Evolutionary conservation across 2,113 vertebrate genomes (phyloP), one percentile per base, ranked within the genome.

Genomic region (Callaeas wilsoni): DNA sequence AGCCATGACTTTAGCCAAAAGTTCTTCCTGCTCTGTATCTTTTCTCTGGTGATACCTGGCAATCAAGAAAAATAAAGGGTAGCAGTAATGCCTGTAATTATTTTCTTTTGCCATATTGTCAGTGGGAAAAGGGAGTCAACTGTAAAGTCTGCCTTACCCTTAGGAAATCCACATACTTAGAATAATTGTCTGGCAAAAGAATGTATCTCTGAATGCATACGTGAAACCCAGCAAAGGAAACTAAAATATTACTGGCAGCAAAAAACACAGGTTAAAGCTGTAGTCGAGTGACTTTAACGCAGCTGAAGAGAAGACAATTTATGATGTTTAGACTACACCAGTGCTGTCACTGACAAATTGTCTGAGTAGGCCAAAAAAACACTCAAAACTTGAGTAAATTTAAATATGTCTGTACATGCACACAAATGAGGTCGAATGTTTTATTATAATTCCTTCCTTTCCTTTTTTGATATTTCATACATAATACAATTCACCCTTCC

Each of bases 291-390:
- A 84, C 32, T 86, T 90, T 74, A 88, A 94, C 49, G 73, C 64
- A 80, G 84, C 67, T 91, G 63, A 94, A 86, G 33, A 88, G 75
- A 91, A 96, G 79, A 94, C 52, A 93, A 93, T 96, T 96, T 92
- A 96, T 10, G 4, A 49, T 96, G 90, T 97, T 96, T 95, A 96
- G 95, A 94, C 93, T 96, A 91, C 75, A 90, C 47, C 16, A 89
- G 33, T 7, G 14, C 75, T 92, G 85, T 56, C 92, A 95, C 23
- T 94, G 82, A 94, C 65, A 81, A 86, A 84, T 90, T 70, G 42
- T 47, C 63, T 32, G 5, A 90, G 60, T 39, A 86, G 30, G 79
- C 75, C 84, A 96, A 93, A 92, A 95, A 92, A 86, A 0, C 85
- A 77, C 90, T 95, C 75, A 93, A 41, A 96, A 77, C 55, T 71